A percentile compares a stretch with the other conserved stretches of the same genome.
Evolutionary conservation across 2,888 invertebrate species (phyloP).

Genomic region (Agriopis leucophaearia): DNA sequence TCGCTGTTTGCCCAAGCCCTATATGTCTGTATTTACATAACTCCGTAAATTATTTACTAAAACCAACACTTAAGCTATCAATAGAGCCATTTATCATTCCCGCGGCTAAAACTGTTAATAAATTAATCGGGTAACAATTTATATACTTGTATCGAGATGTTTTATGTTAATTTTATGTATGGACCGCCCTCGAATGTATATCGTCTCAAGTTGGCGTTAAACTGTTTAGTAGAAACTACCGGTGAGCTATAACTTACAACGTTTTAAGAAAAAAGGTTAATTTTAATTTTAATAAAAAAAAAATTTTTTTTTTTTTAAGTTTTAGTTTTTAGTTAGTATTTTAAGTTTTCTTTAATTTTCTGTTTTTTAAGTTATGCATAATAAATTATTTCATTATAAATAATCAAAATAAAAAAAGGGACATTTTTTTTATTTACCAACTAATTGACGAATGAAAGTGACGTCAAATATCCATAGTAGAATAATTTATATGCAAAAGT

Average conservation of each 20-base stretch:
- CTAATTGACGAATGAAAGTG: no score
- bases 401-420: no score
- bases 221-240: conserved; percentile 1
- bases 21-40: conserved; percentile 30
- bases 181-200: conserved; percentile 68
- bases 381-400: no score
- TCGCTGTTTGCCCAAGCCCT: conserved; percentile 25
- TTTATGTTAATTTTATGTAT: conserved; percentile 81
- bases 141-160: conserved; percentile 72
- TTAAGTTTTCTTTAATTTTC: no score
- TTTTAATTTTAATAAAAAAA: no score
- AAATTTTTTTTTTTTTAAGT: no score
- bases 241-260: not conserved
- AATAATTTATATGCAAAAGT: no score
- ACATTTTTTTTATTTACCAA: no score
- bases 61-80: conserved; percentile 48
- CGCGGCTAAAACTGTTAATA: conserved; percentile 65
- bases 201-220: conserved; percentile 59
- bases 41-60: conserved; percentile 46
- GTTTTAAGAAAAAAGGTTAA: not conserved
- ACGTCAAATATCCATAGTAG: no score
- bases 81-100: conserved; percentile 64
- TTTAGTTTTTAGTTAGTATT: no score
- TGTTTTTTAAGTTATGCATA: no score
- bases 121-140: conserved; percentile 73